Evolutionary conservation across 37 sponge, comb jelly and placozoan species (phyloP).

Genomic region (Chondrilla cf. caribensis): DNA sequence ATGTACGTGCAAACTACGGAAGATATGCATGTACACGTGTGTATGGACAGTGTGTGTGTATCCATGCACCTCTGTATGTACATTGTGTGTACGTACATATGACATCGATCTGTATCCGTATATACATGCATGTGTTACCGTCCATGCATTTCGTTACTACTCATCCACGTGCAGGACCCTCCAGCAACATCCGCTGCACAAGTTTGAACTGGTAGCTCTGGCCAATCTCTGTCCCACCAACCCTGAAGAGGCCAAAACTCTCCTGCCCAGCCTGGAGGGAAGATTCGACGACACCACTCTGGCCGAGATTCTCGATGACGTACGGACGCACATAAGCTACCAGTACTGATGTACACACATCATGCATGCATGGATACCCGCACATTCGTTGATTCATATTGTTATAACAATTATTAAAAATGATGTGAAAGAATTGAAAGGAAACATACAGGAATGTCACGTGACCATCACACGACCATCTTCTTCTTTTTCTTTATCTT

Average conservation of each 20-base stretch:
- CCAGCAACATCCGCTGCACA: slow-evolving; percentile 83
- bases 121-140: too few relatives aligned
- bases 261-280: slow-evolving; percentile 84
- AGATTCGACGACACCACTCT: slow-evolving; percentile 87
- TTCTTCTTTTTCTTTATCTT: background rate
- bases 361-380: too few relatives aligned
- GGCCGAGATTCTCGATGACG: slow-evolving; percentile 86
- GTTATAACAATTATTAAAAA: too few relatives aligned
- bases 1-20: too few relatives aligned
- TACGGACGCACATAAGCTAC: slow-evolving; percentile 85
- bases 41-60: too few relatives aligned
- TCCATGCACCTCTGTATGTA: slow-evolving; percentile 2
- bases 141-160: too few relatives aligned
- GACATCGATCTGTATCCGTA: background rate
- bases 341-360: slow-evolving; percentile 53
- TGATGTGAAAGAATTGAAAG: too few relatives aligned
- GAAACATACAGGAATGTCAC: background rate
- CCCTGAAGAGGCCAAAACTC: slow-evolving; percentile 90
- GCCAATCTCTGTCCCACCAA: slow-evolving; percentile 90
- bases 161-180: slow-evolving; percentile 69
- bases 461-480: background rate
- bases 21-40: too few relatives aligned
- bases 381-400: too few relatives aligned
- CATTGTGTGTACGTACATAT: slow-evolving; percentile 3
- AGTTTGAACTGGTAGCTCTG: slow-evolving; percentile 88